Conservation (phyloP, 2,888 invertebrate species). For the Polyploca ridens region DNA sequence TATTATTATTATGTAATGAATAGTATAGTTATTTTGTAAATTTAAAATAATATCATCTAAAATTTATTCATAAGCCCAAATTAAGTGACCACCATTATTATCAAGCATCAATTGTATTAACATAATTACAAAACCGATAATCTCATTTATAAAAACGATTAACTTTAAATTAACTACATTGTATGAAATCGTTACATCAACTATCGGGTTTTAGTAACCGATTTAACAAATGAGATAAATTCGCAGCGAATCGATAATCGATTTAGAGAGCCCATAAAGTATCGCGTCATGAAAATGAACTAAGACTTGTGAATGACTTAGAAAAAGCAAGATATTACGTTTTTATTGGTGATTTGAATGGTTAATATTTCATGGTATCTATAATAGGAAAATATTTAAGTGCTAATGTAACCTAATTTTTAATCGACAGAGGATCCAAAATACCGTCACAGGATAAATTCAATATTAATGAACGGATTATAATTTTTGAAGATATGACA, state of each 20-base stretch:
- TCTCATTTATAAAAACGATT: neutral
- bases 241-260: neutral
- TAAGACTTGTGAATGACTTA: neutral
- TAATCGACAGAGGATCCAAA: too few species aligned
- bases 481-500: too few species aligned
- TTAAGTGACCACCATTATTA: neutral
- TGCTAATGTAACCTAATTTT: too few species aligned
- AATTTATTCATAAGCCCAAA: too few species aligned
- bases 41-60: too few species aligned
- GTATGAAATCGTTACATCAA: neutral
- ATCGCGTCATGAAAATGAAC: neutral
- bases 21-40: too few species aligned
- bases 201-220: neutral
- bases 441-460: too few species aligned
- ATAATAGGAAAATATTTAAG: too few species aligned
- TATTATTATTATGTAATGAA: too few species aligned
- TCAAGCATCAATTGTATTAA: neutral
- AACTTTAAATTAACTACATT: neutral
- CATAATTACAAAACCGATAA: neutral
- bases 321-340: neutral
- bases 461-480: too few species aligned
- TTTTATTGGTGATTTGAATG: too few species aligned
- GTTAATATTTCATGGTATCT: too few species aligned
- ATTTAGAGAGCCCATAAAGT: conserved; percentile 12
- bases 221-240: neutral